These are phyloP conservation scores for Gonocerus acuteangulatus DNA, from an alignment of 2,888 invertebrate genomes.

Conservation along the genomic window DNA sequence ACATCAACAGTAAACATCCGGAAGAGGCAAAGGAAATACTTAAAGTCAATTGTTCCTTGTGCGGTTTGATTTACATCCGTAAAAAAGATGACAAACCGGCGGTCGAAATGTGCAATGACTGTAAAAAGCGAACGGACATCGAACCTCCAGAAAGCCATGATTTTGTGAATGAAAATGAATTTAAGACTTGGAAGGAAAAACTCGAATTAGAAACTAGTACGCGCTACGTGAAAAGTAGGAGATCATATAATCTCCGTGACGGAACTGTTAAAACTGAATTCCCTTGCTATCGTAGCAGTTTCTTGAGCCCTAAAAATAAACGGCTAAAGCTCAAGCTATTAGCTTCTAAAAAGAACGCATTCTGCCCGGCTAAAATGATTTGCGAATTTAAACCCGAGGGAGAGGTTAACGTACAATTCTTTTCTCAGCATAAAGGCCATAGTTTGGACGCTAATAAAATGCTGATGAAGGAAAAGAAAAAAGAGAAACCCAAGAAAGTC, in stretches of 20 bases:
- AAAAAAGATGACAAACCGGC: neutral
- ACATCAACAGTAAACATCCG: neutral
- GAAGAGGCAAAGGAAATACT: neutral
- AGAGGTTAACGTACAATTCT: neutral
- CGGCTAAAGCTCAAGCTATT: neutral
- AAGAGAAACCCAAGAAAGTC: neutral
- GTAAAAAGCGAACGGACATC: neutral
- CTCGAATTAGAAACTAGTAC: neutral
- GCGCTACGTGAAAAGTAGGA: neutral
- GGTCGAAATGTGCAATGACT: neutral
- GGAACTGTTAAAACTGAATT: neutral
- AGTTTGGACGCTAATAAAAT: neutral
- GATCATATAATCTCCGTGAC: neutral
- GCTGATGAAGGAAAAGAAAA: neutral
- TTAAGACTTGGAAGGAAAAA: neutral
- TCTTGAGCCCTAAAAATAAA: neutral
- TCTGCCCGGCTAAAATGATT: neutral
- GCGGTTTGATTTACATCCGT: neutral
- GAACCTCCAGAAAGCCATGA: neutral
- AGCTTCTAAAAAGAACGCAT: neutral
- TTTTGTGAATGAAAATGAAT: neutral
- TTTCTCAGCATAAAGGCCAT: neutral
- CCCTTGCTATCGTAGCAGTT: neutral
- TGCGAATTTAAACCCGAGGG: neutral
- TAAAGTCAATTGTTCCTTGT: neutral